Evolutionary conservation across 2,797 vertebrate genomes (phyloP), one percentile per base, ranked within the genome.

Genomic region (Chaenodraco wilsoni): DNA sequence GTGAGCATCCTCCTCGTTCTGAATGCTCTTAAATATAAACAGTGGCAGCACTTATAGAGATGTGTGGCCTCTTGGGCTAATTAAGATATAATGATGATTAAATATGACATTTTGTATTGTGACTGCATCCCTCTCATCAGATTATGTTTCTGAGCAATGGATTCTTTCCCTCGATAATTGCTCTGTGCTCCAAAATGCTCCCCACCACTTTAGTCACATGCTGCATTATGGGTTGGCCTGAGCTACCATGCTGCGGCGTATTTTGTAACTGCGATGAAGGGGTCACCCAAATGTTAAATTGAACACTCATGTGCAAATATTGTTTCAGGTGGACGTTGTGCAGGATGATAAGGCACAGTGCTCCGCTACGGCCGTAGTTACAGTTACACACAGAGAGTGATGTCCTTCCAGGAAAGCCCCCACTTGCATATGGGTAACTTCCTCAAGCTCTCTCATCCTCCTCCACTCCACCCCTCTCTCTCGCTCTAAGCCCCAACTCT

Each of bases 251-350:
- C 93, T 93, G 92, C 69, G 92, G 90, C 84, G 79, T 92, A 91
- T 94, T 94, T 94, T 91, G 89, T 94, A 94, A 95, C 93, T 89
- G 84, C 73, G 80, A 89, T 87, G 84, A 91, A 93, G 89, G 87
- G 94, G 93, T 95, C 94, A 94, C 90, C 93, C 94, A 94, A 94
- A 95, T 94, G 92, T 94, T 94, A 93, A 93, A 94, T 94, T 92
- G 91, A 95, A 93, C 90, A 90, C 92, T 94, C 89, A 90, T 94
- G 93, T 91, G 90, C 91, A 95, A 95, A 95, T 95, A 95, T 95
- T 95, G 92, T 94, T 95, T 94, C 94, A 95, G 93, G 94, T 95
- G 95, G 93, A 93, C 83, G 85, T 90, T 90, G 92, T 90, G 90
- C 88, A 82, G 90, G 91, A 91, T 84, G 93, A 94, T 94, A 93